A percentile compares a stretch with the other conserved stretches of the same genome.
phyloP scores from a whole-genome alignment of 35 echinoderm and acorn worm species.

The Heliocidaris tuberculata region DNA sequence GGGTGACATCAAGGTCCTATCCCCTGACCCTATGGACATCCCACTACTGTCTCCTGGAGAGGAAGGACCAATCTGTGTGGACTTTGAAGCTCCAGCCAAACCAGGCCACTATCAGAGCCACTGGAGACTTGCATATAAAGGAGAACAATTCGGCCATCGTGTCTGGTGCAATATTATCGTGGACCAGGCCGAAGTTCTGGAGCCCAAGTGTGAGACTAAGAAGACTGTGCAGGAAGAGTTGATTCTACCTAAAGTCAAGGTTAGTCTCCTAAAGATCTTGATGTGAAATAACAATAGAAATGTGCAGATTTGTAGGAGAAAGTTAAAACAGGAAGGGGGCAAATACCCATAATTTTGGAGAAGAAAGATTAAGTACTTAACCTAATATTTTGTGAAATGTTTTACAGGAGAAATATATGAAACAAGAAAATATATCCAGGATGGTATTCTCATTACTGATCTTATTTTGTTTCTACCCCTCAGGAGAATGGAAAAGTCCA shows the following conservation, averaged over 20 bases:
- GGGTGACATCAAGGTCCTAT: constrained; percentile 76
- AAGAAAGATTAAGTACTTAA: too few species aligned
- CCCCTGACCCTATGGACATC: constrained; percentile 57
- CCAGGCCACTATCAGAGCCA: constrained; percentile 90
- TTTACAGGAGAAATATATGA: too few species aligned
- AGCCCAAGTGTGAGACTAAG: constrained; percentile 48
- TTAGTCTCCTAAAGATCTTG: not conserved
- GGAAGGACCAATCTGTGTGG: constrained; percentile 78
- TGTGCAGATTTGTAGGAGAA: too few species aligned
- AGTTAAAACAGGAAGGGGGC: too few species aligned
- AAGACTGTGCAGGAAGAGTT: constrained; percentile 39
- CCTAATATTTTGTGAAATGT: too few species aligned
- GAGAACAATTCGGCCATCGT: constrained; percentile 89
- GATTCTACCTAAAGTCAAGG: not conserved
- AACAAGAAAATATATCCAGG: too few species aligned
- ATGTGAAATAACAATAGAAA: too few species aligned
- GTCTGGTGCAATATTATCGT: constrained; percentile 85
- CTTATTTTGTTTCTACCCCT: constrained; percentile 18
- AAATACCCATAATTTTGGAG: too few species aligned
- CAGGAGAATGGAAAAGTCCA: constrained; percentile 40
- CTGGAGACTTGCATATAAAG: constrained; percentile 81
- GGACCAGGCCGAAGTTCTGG: constrained; percentile 62
- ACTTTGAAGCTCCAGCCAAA: constrained; percentile 74
- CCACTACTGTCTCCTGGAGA: constrained; percentile 56
- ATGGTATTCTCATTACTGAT: not conserved